A percentile compares a stretch with the other conserved stretches of the same genome.
Conservation (phyloP, 2,113 vertebrate genomes). For the Nothoprocta pentlandii region DNA sequence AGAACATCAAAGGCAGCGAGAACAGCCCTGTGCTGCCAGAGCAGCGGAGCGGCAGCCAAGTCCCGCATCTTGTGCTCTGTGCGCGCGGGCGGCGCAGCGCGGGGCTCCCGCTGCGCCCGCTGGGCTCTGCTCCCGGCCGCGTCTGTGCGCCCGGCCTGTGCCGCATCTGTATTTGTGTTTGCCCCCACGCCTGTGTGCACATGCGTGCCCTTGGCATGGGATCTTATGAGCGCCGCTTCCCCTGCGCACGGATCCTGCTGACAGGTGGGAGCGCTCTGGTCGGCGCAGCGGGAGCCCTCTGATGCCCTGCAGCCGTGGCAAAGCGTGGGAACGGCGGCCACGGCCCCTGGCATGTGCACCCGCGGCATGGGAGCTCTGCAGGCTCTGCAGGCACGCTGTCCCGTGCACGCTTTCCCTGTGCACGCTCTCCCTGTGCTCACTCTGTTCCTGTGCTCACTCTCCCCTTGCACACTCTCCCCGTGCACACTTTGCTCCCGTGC, state of each 20-base stretch:
- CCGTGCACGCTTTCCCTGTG: background rate
- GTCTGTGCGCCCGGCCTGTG: background rate
- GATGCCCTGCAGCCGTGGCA: background rate
- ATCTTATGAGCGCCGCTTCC: background rate
- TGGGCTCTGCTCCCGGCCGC: background rate
- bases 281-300: background rate
- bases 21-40: background rate
- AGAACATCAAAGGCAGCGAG: background rate
- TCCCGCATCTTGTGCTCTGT: background rate
- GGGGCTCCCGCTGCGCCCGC: background rate
- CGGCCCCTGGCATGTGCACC: background rate
- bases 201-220: background rate
- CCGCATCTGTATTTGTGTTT: fast-evolving
- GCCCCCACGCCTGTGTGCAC: background rate
- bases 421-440: background rate
- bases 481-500: no score
- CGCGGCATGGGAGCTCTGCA: background rate
- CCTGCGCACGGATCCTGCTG: background rate
- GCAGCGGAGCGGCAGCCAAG: background rate
- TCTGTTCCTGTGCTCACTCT: background rate
- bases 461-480: background rate
- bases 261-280: background rate
- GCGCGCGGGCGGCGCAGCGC: background rate
- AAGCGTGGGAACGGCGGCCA: background rate
- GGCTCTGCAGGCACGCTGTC: background rate